Evolutionary conservation across 2,113 vertebrate species (phyloP), one percentile per base, ranked within the genome.

Genomic region (Junco hyemalis): DNA sequence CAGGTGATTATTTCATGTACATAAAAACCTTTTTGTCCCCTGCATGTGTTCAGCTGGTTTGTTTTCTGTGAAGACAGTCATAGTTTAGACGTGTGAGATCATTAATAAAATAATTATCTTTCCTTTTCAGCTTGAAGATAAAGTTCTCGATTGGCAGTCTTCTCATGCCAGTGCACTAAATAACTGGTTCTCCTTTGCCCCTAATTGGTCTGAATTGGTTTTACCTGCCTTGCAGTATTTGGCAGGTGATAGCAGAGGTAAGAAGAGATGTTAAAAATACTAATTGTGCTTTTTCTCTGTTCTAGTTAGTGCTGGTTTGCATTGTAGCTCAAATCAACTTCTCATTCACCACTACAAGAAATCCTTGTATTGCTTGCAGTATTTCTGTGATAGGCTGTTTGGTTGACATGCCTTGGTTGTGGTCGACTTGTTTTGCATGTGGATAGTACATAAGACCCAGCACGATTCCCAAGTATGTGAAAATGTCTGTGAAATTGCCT

Each of bases 171-270:
- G 99, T 44, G 98, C 99, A 21, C 98, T 99, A 87, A 99, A 99
- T 76, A 97, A 94, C 53, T 99, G 99, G 99, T 99, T 99, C 95
- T 99, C 99, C 38, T 98, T 97, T 25, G 98, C 98, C 61, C 95
- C 99, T 36, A 99, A 99, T 96, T 99, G 99, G 99, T 99, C 99
- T 9, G 99, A 99, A 82, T 93, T 99, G 96, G 98, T 99, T 88
- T 96, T 99, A 72, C 98, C 99, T 12, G 99, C 98, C 18, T 96
- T 99, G 83, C 99, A 99, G 88, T 99, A 99, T 97, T 98, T 99
- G 81, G 97, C 99, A 47, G 99, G 99, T 28, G 99, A 99, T 91
- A 99, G 98, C 93, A 99, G 98, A 97, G 98, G 99, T 99, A 90
- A 97, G 94, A 45, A 64, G 31, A 47, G 23, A 59, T 87, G 29